A percentile compares a stretch with the other conserved stretches of the same genome.
Evolutionary conservation across 2,888 invertebrate genomes (phyloP).

Genomic region (Brachynemurus nebulosus): DNA sequence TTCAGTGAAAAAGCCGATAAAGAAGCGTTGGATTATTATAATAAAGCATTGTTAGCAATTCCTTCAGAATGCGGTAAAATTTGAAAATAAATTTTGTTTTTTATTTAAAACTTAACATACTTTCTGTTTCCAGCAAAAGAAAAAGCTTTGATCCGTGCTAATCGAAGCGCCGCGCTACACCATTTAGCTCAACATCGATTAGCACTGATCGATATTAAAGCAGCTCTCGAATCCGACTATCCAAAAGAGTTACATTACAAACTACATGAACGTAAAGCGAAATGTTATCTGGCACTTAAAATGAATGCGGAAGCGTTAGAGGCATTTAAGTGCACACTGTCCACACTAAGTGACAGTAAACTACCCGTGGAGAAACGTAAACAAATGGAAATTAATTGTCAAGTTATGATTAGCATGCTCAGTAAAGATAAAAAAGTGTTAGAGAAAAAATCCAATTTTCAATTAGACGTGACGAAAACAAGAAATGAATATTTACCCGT

Average conservation of each 20-base stretch:
- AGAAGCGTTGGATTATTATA: constrained; percentile 55
- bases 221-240: constrained; percentile 50
- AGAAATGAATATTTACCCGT: constrained; percentile 24
- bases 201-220: constrained; percentile 55
- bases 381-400: constrained; percentile 49
- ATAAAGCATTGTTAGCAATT: constrained; percentile 48
- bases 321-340: constrained; percentile 54
- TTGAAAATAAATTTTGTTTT: constrained; percentile 4
- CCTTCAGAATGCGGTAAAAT: constrained; percentile 54
- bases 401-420: constrained; percentile 55
- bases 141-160: constrained; percentile 56
- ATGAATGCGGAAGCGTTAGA: constrained; percentile 46
- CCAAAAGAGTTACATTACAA: constrained; percentile 62
- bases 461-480: constrained; percentile 21
- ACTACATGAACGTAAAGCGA: constrained; percentile 57
- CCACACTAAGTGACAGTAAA: constrained; percentile 49
- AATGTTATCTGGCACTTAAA: constrained; percentile 53
- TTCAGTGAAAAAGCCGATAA: constrained; percentile 57
- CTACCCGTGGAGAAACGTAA: constrained; percentile 39
- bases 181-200: constrained; percentile 53
- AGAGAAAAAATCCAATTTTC: constrained; percentile 18
- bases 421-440: constrained; percentile 29
- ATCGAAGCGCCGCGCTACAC: constrained; percentile 67
- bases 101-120: constrained; percentile 15
- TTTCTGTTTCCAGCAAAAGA: constrained; percentile 37